Evolutionary conservation across 2,113 vertebrate genomes (phyloP).

Genomic region (Ceyx melanurus): DNA sequence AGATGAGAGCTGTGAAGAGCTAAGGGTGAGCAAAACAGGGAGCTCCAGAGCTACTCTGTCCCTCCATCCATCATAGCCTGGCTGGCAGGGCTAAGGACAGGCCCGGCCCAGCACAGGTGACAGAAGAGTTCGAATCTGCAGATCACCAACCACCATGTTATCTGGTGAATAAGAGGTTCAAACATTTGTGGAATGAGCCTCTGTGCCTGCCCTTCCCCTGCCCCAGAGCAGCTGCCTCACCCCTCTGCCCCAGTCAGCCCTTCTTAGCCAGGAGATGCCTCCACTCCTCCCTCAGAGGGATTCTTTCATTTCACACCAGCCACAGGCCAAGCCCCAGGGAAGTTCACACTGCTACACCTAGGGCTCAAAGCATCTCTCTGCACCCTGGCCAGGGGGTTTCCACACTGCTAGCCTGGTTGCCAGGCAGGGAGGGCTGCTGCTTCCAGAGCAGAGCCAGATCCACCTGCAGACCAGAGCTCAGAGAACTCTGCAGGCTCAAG

Average conservation of each 20-base stretch:
- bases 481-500: background rate
- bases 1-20: background rate
- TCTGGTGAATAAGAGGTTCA: background rate
- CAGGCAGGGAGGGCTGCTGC: background rate
- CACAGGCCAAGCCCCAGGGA: fast-evolving
- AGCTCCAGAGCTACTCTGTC: background rate
- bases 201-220: background rate
- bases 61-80: fast-evolving
- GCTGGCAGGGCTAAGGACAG: fast-evolving
- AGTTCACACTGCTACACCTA: fast-evolving
- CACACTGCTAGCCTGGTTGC: background rate
- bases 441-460: background rate
- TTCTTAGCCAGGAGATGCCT: fast-evolving
- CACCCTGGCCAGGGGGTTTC: fast-evolving
- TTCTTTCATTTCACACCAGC: background rate
- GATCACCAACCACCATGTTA: background rate
- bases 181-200: background rate
- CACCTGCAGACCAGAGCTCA: background rate
- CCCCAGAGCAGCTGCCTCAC: background rate
- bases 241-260: background rate
- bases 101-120: fast-evolving
- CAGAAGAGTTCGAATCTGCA: background rate
- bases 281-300: fast-evolving
- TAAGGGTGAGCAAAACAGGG: background rate
- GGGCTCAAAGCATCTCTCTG: background rate